These are phyloP conservation scores for Rynchops niger DNA, from an alignment of 2,113 vertebrate species.

Conservation along the genomic window DNA sequence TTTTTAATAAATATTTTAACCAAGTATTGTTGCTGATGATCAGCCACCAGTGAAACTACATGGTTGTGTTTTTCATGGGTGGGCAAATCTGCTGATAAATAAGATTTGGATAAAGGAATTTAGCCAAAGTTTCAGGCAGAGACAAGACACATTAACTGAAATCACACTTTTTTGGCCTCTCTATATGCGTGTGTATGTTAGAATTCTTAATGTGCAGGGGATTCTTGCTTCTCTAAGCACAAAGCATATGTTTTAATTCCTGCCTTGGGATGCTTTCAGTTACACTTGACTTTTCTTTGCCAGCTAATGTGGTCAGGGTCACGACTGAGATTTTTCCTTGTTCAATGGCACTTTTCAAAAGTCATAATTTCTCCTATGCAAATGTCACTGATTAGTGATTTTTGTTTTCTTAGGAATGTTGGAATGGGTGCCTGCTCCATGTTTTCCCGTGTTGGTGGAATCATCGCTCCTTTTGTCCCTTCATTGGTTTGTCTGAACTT, in stretches of 20 bases:
- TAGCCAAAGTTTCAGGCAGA: neutral
- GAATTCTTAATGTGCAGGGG: neutral
- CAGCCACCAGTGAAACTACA: neutral
- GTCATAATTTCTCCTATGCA: neutral
- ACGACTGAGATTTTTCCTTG: neutral
- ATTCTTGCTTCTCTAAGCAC: neutral
- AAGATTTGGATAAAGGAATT: neutral
- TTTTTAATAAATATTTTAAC: neutral
- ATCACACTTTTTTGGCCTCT: neutral
- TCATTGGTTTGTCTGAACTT: slow-evolving; percentile 78
- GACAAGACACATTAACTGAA: neutral
- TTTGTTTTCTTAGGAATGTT: slow-evolving; percentile 71
- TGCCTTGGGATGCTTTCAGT: neutral
- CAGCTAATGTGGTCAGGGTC: neutral
- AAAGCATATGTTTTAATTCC: neutral
- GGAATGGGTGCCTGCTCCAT: slow-evolving; percentile 83
- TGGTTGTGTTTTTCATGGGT: neutral
- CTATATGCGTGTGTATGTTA: neutral
- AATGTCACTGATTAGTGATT: neutral
- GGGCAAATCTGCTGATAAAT: neutral
- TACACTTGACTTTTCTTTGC: neutral
- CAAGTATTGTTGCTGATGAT: neutral
- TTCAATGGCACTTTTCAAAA: neutral
- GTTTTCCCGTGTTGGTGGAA: slow-evolving; percentile 83
- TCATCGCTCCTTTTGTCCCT: slow-evolving; percentile 83